Percentiles rank a stretch among this genome's conserved stretches.
Conservation (phyloP, 2,888 invertebrate species). For the Dynastes grantii region DNA sequence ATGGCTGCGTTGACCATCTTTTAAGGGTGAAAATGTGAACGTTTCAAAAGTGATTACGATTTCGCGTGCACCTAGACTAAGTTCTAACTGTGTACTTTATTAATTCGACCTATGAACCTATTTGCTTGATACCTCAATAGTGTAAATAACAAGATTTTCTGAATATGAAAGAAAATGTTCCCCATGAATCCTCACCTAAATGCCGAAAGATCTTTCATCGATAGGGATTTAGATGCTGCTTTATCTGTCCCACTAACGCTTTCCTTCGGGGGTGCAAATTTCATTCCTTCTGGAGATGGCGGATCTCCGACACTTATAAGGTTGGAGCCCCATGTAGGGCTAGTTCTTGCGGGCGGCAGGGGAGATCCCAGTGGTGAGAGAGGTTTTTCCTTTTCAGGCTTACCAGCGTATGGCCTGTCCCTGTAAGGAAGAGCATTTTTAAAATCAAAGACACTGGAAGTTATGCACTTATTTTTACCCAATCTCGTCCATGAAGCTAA, state of each 20-base stretch:
- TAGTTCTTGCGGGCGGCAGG: constrained; percentile 59
- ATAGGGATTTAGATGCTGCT: background rate
- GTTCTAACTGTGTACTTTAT: too few relatives aligned
- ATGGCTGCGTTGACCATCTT: too few relatives aligned
- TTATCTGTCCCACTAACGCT: background rate
- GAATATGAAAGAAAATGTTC: too few relatives aligned
- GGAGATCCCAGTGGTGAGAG: constrained; percentile 60
- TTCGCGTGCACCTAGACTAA: too few relatives aligned
- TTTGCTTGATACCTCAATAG: too few relatives aligned
- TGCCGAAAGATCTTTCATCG: background rate
- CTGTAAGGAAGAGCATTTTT: background rate
- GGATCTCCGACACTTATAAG: constrained; percentile 63
- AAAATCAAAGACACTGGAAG: background rate
- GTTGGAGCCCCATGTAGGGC: constrained; percentile 68
- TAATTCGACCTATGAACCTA: too few relatives aligned
- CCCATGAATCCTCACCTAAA: background rate
- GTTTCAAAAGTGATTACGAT: too few relatives aligned
- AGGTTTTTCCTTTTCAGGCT: constrained; percentile 47
- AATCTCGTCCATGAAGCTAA: constrained; percentile 27
- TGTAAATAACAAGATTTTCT: background rate
- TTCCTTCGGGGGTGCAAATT: constrained; percentile 20
- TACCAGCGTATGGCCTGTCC: constrained; percentile 11
- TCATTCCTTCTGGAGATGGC: constrained; percentile 50
- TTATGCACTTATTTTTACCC: constrained; percentile 8
- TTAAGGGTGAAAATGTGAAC: too few relatives aligned